Evolutionary conservation across 2,113 vertebrate species (phyloP).

Genomic region (Anser cygnoides): DNA sequence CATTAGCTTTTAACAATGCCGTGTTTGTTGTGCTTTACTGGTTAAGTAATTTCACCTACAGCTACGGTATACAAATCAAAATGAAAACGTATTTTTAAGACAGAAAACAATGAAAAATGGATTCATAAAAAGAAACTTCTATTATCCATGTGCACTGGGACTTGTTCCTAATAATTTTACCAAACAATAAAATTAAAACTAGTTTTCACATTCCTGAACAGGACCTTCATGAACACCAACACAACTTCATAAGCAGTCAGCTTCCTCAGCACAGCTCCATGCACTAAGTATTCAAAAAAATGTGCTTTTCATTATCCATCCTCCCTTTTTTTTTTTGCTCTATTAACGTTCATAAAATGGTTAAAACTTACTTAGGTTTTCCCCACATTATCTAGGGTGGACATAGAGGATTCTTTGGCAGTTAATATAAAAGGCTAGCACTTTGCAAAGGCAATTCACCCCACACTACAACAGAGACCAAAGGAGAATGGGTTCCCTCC

Average conservation of each 20-base stretch:
- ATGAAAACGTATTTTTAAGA: neutral
- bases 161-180: neutral
- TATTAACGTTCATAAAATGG: neutral
- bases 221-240: neutral
- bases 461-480: neutral
- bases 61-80: neutral
- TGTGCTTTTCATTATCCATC: neutral
- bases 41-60: neutral
- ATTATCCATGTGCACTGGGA: neutral
- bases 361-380: neutral
- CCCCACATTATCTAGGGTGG: neutral
- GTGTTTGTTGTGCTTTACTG: neutral
- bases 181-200: neutral
- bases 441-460: neutral
- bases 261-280: neutral
- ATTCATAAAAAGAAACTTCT: neutral
- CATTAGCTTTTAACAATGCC: neutral
- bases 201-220: neutral
- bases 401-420: neutral
- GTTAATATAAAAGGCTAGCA: neutral
- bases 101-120: neutral
- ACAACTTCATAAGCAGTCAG: neutral
- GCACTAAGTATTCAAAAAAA: neutral
- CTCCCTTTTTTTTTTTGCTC: neutral
- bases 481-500: neutral